Percentiles rank a stretch among this genome's conserved stretches.
phyloP scores from a whole-genome alignment of 1,140 invertebrate species.

The Musca vetustissima region DNA sequence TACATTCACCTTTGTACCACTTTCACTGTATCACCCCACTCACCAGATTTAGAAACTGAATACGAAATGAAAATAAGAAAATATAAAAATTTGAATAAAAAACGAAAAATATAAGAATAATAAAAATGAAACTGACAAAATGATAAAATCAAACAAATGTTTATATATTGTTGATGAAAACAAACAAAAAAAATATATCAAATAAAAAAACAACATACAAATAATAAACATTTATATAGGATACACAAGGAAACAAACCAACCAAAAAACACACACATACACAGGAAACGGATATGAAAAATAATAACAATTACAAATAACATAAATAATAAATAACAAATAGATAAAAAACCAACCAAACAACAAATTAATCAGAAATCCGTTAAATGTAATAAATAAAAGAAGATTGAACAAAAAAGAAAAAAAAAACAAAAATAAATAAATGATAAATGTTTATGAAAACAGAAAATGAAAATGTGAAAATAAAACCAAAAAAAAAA shows the following conservation, averaged over 20 bases:
- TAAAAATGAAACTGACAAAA: too few species aligned
- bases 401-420: background rate
- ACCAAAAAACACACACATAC: background rate
- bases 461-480: background rate
- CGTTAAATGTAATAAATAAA: conserved; percentile 7
- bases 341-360: too few species aligned
- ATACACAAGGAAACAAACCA: background rate
- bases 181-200: background rate
- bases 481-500: too few species aligned
- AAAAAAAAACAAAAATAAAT: background rate
- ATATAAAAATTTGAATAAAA: too few species aligned
- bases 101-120: too few species aligned
- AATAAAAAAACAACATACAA: background rate
- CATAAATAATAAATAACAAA: background rate
- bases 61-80: too few species aligned
- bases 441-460: conserved; percentile 17
- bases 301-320: conserved; percentile 4
- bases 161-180: too few species aligned
- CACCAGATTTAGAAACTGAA: too few species aligned
- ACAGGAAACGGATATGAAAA: background rate
- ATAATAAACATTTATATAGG: conserved; percentile 15
- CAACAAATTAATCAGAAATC: background rate
- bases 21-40: too few species aligned
- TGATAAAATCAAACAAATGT: too few species aligned
- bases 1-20: too few species aligned